These are phyloP conservation scores for Sardina pilchardus DNA, from an alignment of 2,113 vertebrate genomes.

Conservation along the genomic window DNA sequence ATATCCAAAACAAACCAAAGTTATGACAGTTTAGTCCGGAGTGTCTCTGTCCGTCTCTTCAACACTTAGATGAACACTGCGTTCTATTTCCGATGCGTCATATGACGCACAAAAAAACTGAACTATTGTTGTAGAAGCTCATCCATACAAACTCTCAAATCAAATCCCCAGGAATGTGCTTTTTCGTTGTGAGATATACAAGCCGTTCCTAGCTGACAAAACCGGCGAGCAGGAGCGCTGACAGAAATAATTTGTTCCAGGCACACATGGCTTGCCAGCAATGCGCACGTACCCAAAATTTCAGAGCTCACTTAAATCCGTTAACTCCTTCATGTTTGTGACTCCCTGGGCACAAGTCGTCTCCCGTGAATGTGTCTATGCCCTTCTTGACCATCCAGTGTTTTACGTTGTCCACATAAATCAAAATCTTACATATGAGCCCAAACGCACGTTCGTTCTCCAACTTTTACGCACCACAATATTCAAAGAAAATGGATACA, in stretches of 20 bases:
- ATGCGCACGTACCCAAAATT: slow-evolving; percentile 53
- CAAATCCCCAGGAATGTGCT: slow-evolving; percentile 52
- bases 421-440: not conserved
- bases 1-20: not conserved
- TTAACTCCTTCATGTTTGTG: slow-evolving; percentile 29
- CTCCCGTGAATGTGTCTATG: not conserved
- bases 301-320: slow-evolving; percentile 41
- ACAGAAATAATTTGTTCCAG: slow-evolving; percentile 57
- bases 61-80: not conserved
- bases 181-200: slow-evolving; percentile 48
- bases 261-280: slow-evolving; percentile 49
- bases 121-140: not conserved
- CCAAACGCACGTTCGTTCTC: not conserved
- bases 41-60: not conserved
- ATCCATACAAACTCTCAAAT: slow-evolving; percentile 30
- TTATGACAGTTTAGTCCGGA: not conserved
- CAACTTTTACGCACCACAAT: not conserved
- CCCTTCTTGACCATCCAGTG: not conserved
- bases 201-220: slow-evolving; percentile 53
- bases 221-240: slow-evolving; percentile 50
- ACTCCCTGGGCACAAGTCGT: not conserved
- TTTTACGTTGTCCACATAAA: not conserved
- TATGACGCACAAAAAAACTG: not conserved
- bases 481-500: not conserved
- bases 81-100: not conserved